phyloP scores from a whole-genome alignment of 2,888 invertebrate species.

The Ormyrus nitidulus region DNA sequence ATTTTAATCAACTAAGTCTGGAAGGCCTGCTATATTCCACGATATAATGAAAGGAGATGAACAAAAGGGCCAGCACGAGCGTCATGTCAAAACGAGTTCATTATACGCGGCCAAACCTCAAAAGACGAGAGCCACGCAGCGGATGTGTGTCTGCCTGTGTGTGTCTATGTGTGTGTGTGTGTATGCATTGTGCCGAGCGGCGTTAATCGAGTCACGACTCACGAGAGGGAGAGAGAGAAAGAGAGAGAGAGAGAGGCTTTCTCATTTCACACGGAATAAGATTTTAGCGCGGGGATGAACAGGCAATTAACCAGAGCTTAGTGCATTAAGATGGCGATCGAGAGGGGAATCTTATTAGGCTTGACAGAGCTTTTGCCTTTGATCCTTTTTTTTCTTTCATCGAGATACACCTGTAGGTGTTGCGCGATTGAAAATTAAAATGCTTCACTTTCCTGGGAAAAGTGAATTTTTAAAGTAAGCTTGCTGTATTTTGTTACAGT shows the following conservation, averaged over 20 bases:
- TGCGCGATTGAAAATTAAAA: too few relatives aligned
- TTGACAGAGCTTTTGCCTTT: not conserved
- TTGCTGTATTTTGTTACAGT: too few relatives aligned
- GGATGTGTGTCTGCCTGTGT: constrained; percentile 2
- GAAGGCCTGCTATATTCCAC: constrained; percentile 41
- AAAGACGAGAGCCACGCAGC: constrained; percentile 20
- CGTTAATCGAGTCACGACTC: constrained; percentile 59
- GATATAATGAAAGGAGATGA: constrained; percentile 53
- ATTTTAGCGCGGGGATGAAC: too few relatives aligned
- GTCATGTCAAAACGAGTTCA: constrained; percentile 71
- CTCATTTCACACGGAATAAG: too few relatives aligned
- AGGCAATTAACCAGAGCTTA: too few relatives aligned
- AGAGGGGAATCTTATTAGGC: too few relatives aligned
- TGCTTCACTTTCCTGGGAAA: too few relatives aligned
- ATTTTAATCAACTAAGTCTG: constrained; percentile 70
- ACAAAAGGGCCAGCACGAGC: constrained; percentile 48
- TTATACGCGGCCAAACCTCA: constrained; percentile 61
- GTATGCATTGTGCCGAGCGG: constrained; percentile 46
- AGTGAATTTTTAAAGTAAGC: too few relatives aligned
- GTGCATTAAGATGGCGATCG: too few relatives aligned
- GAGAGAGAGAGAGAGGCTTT: not conserved
- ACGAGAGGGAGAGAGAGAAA: not conserved
- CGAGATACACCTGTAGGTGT: too few relatives aligned
- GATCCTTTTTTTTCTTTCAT: constrained; percentile 6
- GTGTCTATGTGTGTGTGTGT: not conserved